Base-by-base conservation (phyloP, 2,888 invertebrate species). In the Atethmia centrago region DNA sequence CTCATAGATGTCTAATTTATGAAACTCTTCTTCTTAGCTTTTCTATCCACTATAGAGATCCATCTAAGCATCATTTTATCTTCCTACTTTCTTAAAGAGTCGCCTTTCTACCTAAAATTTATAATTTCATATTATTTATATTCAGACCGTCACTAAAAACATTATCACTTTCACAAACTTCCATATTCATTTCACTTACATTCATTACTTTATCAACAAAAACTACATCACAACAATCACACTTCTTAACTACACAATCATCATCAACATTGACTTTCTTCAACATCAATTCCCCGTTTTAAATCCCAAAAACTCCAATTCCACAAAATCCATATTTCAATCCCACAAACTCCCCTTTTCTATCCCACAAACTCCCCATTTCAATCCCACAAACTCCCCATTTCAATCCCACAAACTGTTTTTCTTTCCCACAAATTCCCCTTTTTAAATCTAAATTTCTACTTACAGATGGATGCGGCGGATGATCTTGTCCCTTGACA, bases 391-490 rank as follows among this genome's bases (percentile, higher is more conserved):
- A 36, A 72, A 7, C 8, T 19, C 10, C 56, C 40, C 47, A 1
- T 16, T 56, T n/a, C 4, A 3, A 47, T 14, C 19, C 49, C 25
- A 19, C 49, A 36, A 72, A 7, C 8, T 19, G 8, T 0, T 14
- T 14, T 45, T 16, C 4, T n/a, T 10, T 16, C 21, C 9, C 40
- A 40, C 2, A 28, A 72, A 21, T 1, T 68, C n/a, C 73, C 47
- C 28, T 10, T 25, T 42, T 42, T 1, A 25, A 49, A 3, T 16
- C 5, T 7, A 58, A 79, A 79, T 8, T 19, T 77, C 14, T 90
- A 97, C 97, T 97, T 96, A 98, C 98, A 97, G 98, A 98, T 90
- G 98, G 98, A 95, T 98, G 98, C 91, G 98, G 94, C 88, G 94
- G 95, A 31, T 95, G 95, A 19, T 96, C 96, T 75, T 96, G 96